Percentiles rank a stretch among this genome's conserved stretches.
Evolutionary conservation across 2,888 invertebrate genomes (phyloP).

Genomic region (Ceratothoa steindachneri): DNA sequence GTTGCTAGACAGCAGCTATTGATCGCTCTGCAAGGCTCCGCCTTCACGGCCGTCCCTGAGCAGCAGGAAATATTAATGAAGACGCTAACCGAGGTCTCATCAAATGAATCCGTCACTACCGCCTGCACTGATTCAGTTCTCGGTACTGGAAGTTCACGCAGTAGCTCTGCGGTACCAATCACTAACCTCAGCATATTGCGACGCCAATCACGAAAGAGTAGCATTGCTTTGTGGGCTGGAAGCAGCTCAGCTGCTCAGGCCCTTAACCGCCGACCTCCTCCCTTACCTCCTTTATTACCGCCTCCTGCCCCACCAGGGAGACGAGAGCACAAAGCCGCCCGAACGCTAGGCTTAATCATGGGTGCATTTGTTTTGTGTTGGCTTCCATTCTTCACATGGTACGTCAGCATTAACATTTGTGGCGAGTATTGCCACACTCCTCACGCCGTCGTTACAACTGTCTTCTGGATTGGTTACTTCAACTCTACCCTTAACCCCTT

Average conservation of each 20-base stretch:
- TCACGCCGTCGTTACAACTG: constrained; percentile 74
- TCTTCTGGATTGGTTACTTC: constrained; percentile 65
- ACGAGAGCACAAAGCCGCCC: constrained; percentile 84
- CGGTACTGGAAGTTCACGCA: constrained; percentile 21
- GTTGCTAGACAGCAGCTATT: constrained; percentile 35
- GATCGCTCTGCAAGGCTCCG: constrained; percentile 32
- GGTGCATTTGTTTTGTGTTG: constrained; percentile 93
- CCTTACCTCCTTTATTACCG: not conserved
- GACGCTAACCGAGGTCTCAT: constrained; percentile 23
- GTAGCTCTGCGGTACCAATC: constrained; percentile 19
- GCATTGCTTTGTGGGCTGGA: constrained; percentile 22
- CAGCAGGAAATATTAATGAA: constrained; percentile 39
- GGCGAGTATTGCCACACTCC: constrained; percentile 74
- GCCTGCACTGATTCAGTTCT: constrained; percentile 16
- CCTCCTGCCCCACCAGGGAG: constrained; percentile 15
- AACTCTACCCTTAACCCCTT: constrained; percentile 95
- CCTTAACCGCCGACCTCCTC: constrained; percentile 16
- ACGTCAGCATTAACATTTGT: constrained; percentile 80
- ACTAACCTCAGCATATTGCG: not conserved
- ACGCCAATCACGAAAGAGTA: not conserved
- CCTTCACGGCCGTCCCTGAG: constrained; percentile 22
- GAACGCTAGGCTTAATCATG: constrained; percentile 95
- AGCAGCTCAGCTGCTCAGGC: constrained; percentile 24
- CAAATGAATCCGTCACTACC: constrained; percentile 25
- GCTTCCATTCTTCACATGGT: constrained; percentile 95